phyloP scores from a whole-genome alignment of 2,888 invertebrate species.

The Eledona agricola region DNA sequence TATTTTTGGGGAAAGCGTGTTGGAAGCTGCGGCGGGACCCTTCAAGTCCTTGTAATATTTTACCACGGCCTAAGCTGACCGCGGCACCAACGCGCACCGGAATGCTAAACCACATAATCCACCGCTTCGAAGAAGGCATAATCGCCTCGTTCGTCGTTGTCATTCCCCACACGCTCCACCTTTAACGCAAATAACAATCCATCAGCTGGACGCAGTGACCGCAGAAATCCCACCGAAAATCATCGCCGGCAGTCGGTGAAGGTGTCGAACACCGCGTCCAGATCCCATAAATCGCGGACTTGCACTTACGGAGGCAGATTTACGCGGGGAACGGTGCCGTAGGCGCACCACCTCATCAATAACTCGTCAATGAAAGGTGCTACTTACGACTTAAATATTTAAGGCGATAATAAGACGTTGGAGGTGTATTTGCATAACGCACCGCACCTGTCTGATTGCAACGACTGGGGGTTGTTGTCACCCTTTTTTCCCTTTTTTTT shows the following conservation, averaged over 20 bases:
- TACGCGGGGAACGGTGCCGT: conserved; percentile 45
- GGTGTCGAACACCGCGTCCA: conserved; percentile 51
- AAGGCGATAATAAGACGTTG: conserved; percentile 61
- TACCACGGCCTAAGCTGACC: too few species aligned
- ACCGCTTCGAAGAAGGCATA: conserved; percentile 13
- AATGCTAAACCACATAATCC: conserved; percentile 14
- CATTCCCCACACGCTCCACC: conserved; percentile 16
- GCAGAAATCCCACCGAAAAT: conserved; percentile 26
- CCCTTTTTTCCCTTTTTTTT: conserved; percentile 7
- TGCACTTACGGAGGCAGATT: conserved; percentile 48
- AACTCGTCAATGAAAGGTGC: conserved; percentile 60
- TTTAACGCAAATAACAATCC: conserved; percentile 24
- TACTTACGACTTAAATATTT: conserved; percentile 64
- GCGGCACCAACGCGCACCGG: too few species aligned
- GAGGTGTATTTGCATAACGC: conserved; percentile 59
- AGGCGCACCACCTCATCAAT: conserved; percentile 53
- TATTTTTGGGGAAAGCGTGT: too few species aligned
- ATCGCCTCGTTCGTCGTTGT: conserved; percentile 16
- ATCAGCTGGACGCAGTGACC: conserved; percentile 10
- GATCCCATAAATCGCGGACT: conserved; percentile 48
- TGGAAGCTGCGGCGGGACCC: too few species aligned
- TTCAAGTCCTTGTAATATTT: too few species aligned
- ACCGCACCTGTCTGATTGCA: conserved; percentile 56
- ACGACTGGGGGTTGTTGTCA: conserved; percentile 22
- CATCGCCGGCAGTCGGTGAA: conserved; percentile 48